Evolutionary conservation across 2,113 vertebrate genomes (phyloP), one percentile per base, ranked within the genome.

Genomic region (Hylia prasina): DNA sequence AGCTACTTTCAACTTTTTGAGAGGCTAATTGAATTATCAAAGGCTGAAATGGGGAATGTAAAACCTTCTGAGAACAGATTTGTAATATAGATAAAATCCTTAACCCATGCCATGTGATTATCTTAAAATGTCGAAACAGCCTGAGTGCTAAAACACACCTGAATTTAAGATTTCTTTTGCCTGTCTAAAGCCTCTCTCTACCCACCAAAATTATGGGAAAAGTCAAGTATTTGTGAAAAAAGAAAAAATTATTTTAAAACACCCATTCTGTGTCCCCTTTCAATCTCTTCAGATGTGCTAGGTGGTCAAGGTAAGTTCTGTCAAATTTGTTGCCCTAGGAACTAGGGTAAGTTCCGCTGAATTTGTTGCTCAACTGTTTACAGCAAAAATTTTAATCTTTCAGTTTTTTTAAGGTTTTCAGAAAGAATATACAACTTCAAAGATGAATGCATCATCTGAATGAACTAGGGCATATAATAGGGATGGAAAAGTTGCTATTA

Each of bases 11-110:
- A 88, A 96, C 17, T 88, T 96, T 94, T 92, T 80, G 39, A 95
- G 58, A 96, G 79, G 90, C 66, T 93, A 96, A 96, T 93, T 94
- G 90, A 96, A 93, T 94, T 94, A 97, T 91, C 87, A 96, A 93
- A 87, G 82, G 42, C 90, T 94, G 79, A 82, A 86, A 86, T 70
- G 54, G 90, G 82, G 68, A 96, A 91, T 85, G 42, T 89, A 84
- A 91, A 85, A 35, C 56, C 88, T 85, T 95, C 54, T 86, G 75
- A 97, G 94, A 93, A 70, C 24, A 88, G 85, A 92, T 76, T 63
- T 91, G 63, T 85, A 96, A 94, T 91, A 94, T 30, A 93, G 84
- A 91, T 89, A 96, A 93, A 91, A 94, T 80, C 89, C 66, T 96
- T 91, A 94, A 94, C 45, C 91, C 4, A 2, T 85, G 63, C 31